These are phyloP conservation scores for Cyrtodaria siliqua DNA, from an alignment of 2,888 invertebrate species.

Conservation along the genomic window DNA sequence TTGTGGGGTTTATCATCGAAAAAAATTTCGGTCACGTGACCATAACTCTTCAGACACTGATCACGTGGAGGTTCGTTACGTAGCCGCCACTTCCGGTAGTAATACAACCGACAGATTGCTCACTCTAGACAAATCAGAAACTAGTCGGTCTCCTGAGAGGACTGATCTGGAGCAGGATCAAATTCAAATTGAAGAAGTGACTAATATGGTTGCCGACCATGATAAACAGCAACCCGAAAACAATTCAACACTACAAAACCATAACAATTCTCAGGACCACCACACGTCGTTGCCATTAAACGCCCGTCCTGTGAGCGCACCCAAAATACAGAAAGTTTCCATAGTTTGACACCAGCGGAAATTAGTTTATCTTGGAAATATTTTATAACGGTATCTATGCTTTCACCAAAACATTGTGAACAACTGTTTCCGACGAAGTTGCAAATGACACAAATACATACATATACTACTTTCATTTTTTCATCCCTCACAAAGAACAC, in stretches of 20 bases:
- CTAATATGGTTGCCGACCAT: slow-evolving; percentile 8
- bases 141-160: slow-evolving; percentile 58
- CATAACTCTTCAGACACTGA: slow-evolving; percentile 75
- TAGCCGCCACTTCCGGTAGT: slow-evolving; percentile 81
- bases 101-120: slow-evolving; percentile 82
- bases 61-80: slow-evolving; percentile 82
- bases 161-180: slow-evolving; percentile 42
- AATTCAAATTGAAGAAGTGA: slow-evolving; percentile 22
- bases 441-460: too few species aligned
- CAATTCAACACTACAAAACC: slow-evolving; percentile 32
- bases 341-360: slow-evolving; percentile 75
- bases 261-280: slow-evolving; percentile 14
- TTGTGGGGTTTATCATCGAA: slow-evolving; percentile 81
- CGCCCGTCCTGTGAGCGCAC: slow-evolving; percentile 41
- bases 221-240: slow-evolving; percentile 46
- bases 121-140: slow-evolving; percentile 67
- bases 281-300: background rate
- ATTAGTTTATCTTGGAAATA: slow-evolving; percentile 4
- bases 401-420: too few species aligned
- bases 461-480: too few species aligned
- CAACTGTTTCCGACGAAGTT: too few species aligned
- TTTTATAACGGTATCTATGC: too few species aligned
- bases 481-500: too few species aligned
- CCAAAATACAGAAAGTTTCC: slow-evolving; percentile 79
- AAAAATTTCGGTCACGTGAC: slow-evolving; percentile 72